phyloP scores from a whole-genome alignment of 1,140 invertebrate species.

The Drosophila insularis region DNA sequence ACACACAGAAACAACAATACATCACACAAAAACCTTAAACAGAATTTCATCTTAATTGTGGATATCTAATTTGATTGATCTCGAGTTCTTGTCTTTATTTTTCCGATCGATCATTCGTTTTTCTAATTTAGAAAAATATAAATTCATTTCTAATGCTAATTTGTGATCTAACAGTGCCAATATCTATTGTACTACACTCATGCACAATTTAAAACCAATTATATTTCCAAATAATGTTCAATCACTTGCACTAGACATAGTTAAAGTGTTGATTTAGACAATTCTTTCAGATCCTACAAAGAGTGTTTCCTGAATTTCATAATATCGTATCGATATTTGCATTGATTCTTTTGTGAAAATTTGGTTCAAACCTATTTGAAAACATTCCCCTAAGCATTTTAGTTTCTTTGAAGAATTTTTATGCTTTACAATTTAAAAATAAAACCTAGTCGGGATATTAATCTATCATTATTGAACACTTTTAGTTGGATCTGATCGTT shows the following conservation, averaged over 20 bases:
- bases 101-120: neutral
- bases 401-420: neutral
- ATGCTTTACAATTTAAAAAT: no score
- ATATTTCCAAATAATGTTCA: neutral
- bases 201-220: neutral
- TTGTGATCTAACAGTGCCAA: conserved; percentile 4
- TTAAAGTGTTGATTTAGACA: neutral
- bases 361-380: neutral
- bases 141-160: conserved; percentile 2
- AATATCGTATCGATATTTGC: conserved; percentile 5
- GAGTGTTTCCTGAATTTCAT: neutral
- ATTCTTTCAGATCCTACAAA: neutral
- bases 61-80: neutral
- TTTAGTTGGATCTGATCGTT: neutral
- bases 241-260: neutral
- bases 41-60: neutral
- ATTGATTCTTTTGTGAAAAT: neutral
- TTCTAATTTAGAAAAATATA: neutral
- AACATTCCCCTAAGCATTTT: neutral
- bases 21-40: conserved; percentile 7
- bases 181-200: neutral
- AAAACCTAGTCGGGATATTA: no score
- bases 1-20: neutral
- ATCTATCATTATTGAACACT: neutral
- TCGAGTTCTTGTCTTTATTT: neutral